Conservation (phyloP, 2,797 vertebrate species). For the Cryptoprocta ferox region DNA sequence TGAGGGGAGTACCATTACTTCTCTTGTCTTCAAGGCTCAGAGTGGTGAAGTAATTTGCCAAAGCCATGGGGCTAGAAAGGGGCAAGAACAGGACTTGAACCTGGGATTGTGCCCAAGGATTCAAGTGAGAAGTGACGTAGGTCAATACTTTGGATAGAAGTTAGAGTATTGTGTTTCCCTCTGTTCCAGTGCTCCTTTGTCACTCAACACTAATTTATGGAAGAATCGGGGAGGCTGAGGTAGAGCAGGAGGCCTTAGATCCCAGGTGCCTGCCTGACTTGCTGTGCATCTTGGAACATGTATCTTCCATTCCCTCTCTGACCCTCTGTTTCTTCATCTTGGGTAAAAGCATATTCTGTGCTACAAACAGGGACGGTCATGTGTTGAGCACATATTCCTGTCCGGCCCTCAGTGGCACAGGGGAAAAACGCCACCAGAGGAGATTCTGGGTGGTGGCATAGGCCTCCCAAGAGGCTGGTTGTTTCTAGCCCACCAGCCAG, state of each 20-base stretch:
- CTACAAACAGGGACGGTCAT: not conserved
- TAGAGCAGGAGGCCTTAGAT: not conserved
- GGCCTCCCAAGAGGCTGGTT: not conserved
- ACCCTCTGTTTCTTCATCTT: not conserved
- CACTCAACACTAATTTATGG: not conserved
- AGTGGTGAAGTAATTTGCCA: not conserved
- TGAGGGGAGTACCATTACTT: not conserved
- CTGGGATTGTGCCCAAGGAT: not conserved
- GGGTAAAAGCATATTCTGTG: not conserved
- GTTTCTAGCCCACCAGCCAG: conserved; percentile 57
- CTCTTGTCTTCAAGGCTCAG: not conserved
- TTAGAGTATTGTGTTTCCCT: not conserved
- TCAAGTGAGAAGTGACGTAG: not conserved
- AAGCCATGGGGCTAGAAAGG: not conserved
- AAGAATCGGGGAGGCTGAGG: not conserved
- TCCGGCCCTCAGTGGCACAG: not conserved
- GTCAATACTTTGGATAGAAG: not conserved
- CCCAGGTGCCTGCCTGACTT: not conserved
- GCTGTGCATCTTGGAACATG: not conserved
- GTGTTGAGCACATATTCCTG: not conserved
- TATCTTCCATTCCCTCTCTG: not conserved
- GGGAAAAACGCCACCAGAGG: conserved; percentile 30
- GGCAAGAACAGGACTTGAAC: not conserved
- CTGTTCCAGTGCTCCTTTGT: not conserved
- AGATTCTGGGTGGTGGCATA: conserved; percentile 11